A percentile compares a stretch with the other conserved stretches of the same genome.
These are phyloP conservation scores for Thaleichthys pacificus DNA, from an alignment of 2,797 vertebrate genomes.

Conservation along the genomic window DNA sequence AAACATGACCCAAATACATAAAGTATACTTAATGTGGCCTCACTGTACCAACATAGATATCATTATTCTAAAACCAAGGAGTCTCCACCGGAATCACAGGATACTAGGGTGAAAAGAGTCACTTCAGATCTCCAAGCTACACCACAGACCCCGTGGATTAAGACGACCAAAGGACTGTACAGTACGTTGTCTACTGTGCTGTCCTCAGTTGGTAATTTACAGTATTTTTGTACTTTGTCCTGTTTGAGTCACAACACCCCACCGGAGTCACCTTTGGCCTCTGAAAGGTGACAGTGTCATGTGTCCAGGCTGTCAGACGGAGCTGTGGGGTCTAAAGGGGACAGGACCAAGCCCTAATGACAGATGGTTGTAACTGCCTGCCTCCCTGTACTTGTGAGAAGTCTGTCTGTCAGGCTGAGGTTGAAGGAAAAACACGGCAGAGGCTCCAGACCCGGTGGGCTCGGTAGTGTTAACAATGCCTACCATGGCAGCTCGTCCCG, in stretches of 20 bases:
- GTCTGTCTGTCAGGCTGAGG: slow-evolving; percentile 28
- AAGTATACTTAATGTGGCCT: slow-evolving; percentile 74
- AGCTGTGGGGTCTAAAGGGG: slow-evolving; percentile 21
- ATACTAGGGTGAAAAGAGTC: background rate
- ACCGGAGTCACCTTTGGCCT: slow-evolving; percentile 40
- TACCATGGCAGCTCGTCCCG: slow-evolving; percentile 90
- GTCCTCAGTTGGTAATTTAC: background rate
- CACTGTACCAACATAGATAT: slow-evolving; percentile 58
- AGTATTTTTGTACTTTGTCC: background rate
- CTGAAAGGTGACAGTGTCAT: slow-evolving; percentile 37
- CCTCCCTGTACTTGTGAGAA: background rate
- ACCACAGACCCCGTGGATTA: slow-evolving; percentile 16
- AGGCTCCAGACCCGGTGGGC: slow-evolving; percentile 23
- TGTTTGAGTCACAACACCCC: slow-evolving; percentile 32
- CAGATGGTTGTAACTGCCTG: slow-evolving; percentile 55
- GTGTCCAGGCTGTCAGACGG: slow-evolving; percentile 34
- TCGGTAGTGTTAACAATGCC: slow-evolving; percentile 29
- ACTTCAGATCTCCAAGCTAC: slow-evolving; percentile 23
- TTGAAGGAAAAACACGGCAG: slow-evolving; percentile 38
- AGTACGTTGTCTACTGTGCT: background rate
- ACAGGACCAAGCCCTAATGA: slow-evolving; percentile 31
- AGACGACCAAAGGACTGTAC: background rate
- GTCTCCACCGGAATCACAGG: background rate
- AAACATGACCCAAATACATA: slow-evolving; percentile 83
- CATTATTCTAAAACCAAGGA: slow-evolving; percentile 65